Evolutionary conservation across 2,113 vertebrate species (phyloP), one percentile per base, ranked within the genome.

Genomic region (Cinclus cinclus): DNA sequence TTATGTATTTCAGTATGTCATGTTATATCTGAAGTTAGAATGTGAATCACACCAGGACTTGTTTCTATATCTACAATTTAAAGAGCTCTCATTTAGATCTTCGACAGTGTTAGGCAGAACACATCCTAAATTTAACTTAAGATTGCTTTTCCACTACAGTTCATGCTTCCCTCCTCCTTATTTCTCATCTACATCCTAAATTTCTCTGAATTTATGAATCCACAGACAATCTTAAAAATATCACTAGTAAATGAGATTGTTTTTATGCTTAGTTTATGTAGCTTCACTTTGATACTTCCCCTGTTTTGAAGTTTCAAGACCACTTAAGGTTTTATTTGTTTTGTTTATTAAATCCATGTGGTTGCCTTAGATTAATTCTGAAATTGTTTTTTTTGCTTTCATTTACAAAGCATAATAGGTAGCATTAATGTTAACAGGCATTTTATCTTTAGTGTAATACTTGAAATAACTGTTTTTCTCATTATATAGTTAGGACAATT

Each of bases 21-120:
- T 55, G 23, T 47, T 82, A 83, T 35, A 83, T 68, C 55, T 83
- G 82, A 83, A 85, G 88, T 71, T 83, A 59, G 74, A 91, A 91
- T 59, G 31, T 92, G 74, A 94, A 83, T 95, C 69, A 85, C 42
- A 55, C 33, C 59, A 86, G 63, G 55, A 44, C 59, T 94, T 88
- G 63, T 74, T 42, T 87, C 41, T 77, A 62, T 15, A 30, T 2
- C 7, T 50, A 27, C 42, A 20, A 33, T 85, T 85, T 89, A 58
- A 87, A 95, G 68, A 92, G 39, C 56, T 84, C 64, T 75, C 65
- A 55, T 92, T 75, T 90, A 83, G 68, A 41, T 85, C 35, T 91
- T 91, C 46, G 35, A 37, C 55, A 42, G 6, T 70, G 22, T 65
- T 62, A 80, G 63, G 64, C 35, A 88, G 94, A 93, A 87, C 56